Evolutionary conservation across 2,797 vertebrate genomes (phyloP).

Genomic region (Poecilia wingei): DNA sequence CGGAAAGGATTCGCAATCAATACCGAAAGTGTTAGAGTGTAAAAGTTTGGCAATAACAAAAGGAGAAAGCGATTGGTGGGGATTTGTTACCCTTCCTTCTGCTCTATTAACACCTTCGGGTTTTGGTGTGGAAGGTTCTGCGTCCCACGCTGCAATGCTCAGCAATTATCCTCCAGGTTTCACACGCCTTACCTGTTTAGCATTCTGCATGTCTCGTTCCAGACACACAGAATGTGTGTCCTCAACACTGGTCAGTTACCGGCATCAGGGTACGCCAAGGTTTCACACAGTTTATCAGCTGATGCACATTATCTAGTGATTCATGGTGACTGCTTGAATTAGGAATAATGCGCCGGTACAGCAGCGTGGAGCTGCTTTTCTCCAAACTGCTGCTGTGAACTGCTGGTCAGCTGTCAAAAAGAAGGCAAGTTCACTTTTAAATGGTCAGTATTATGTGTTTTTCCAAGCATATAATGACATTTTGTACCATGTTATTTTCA

Average conservation of each 20-base stretch:
- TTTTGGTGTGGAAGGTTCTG: slow-evolving; percentile 9
- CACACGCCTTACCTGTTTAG: neutral
- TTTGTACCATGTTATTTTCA: too few species aligned
- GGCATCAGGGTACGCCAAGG: neutral
- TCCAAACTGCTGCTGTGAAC: neutral
- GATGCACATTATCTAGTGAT: neutral
- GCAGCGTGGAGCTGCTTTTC: neutral
- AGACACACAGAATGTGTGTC: neutral
- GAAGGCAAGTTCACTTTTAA: neutral
- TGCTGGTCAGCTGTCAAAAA: neutral
- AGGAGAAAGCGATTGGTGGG: slow-evolving; percentile 20
- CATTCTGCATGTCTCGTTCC: neutral
- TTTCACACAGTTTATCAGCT: neutral
- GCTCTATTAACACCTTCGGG: slow-evolving; percentile 21
- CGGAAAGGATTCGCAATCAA: slow-evolving; percentile 43
- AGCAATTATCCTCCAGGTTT: slow-evolving; percentile 26
- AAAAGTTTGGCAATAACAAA: slow-evolving; percentile 41
- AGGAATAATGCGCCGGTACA: neutral
- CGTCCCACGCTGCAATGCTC: slow-evolving; percentile 10
- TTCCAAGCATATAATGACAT: too few species aligned
- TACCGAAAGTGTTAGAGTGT: slow-evolving; percentile 46
- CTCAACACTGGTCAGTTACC: neutral
- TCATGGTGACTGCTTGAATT: neutral
- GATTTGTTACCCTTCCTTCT: neutral
- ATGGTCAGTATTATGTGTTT: too few species aligned